Evolutionary conservation across 2,113 vertebrate genomes (phyloP), one percentile per base, ranked within the genome.

Genomic region (Chiloscyllium plagiosum): DNA sequence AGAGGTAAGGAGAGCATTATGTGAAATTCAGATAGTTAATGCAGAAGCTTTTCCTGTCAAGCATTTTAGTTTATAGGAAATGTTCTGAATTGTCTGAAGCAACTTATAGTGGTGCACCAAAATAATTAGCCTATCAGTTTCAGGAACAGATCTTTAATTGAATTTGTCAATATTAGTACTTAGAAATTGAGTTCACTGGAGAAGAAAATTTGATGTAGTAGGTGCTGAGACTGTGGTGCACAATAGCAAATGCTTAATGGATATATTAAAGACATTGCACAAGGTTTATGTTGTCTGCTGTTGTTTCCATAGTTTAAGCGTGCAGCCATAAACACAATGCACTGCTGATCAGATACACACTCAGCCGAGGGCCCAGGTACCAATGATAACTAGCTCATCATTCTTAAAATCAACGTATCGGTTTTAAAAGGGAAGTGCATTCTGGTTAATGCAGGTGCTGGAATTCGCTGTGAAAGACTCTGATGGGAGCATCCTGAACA

Each of bases 1-100:
- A 96, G 98, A 99, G 98, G 99, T 99, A 97, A 96, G 5, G 42
- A 29, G 15, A 72, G 4, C 47, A 26, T 37, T 70, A 70, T 70
- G 70, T 7, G 15, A 94, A 4, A 13, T 70, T 47, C 93, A 47
- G 29, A 92, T 65, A 5, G 19, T 50, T 69, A 42, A 65, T n/a
- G 33, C 20, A 66, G 29, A 26, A 56, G 47, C 50, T 50, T n/a
- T 93, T 37, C 66, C 29, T 80, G 42, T 66, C n/a, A 61, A 33
- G 20, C 33, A 33, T 93, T 66, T n/a, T 93, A 37, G 52, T 61
- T 61, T 17, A 13, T 7, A 22, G 19, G n/a, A 89, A 89, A 69
- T 66, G 61, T 94, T 94, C 6, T 37, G 24, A 94, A 69, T 92
- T 92, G 26, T 13, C 26, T 12, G 15, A 94, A 65, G 33, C 5